A percentile compares a stretch with the other conserved stretches of the same genome.
Evolutionary conservation across 2,797 vertebrate species (phyloP).

Genomic region (Tenualosa thibaudeaui): DNA sequence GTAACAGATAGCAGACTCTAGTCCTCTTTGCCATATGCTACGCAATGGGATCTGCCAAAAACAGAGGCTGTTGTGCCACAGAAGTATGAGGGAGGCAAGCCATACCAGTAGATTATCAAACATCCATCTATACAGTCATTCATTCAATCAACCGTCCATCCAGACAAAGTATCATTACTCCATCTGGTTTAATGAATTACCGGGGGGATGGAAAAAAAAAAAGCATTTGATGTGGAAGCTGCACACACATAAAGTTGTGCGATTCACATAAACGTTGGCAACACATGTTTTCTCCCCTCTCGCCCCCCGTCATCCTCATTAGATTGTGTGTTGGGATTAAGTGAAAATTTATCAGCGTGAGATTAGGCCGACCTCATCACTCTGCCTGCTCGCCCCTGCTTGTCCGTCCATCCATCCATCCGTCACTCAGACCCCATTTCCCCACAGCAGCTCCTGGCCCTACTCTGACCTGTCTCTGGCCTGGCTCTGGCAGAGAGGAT

Average conservation of each 20-base stretch:
- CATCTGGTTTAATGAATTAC: background rate
- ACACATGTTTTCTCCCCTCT: background rate
- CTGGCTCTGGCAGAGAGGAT: no score
- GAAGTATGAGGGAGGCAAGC: background rate
- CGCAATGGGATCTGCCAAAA: background rate
- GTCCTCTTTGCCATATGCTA: background rate
- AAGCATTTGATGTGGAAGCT: background rate
- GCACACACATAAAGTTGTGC: background rate
- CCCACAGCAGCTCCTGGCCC: background rate
- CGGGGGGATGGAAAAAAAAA: background rate
- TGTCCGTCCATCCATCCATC: background rate
- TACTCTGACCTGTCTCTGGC: no score
- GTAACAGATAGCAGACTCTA: background rate
- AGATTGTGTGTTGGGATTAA: constrained; percentile 43
- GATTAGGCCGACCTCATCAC: constrained; percentile 32
- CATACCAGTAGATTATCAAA: background rate
- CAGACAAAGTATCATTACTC: background rate
- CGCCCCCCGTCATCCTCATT: constrained; percentile 26
- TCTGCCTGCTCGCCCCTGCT: background rate
- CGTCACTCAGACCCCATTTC: background rate
- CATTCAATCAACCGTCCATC: no score
- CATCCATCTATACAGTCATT: background rate
- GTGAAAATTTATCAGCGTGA: constrained; percentile 28
- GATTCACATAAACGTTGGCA: background rate
- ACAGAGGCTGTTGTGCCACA: background rate